Evolutionary conservation across 2,797 vertebrate genomes (phyloP).

Genomic region (Platalea minor): DNA sequence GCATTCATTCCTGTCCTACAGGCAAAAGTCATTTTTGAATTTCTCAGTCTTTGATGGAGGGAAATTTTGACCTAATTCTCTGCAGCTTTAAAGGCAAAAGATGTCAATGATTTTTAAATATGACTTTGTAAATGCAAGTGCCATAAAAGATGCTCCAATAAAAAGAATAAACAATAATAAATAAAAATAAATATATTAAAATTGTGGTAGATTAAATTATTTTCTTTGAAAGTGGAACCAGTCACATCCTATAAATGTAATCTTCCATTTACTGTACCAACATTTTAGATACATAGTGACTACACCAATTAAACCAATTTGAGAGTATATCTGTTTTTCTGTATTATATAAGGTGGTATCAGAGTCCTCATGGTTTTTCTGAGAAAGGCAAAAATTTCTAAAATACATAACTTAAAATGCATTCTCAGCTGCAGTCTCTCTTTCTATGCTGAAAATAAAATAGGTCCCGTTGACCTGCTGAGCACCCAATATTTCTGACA

Average conservation of each 20-base stretch:
- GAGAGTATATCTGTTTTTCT: background rate
- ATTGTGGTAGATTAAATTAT: background rate
- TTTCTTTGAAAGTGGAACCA: background rate
- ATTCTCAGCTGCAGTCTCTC: background rate
- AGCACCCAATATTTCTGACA: background rate
- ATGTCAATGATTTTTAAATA: background rate
- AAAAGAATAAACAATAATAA: background rate
- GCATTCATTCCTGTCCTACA: conserved; percentile 18
- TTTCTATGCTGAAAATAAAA: background rate
- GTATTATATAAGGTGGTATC: background rate
- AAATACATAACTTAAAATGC: background rate
- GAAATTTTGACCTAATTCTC: conserved; percentile 54
- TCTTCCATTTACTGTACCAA: background rate
- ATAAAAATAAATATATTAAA: background rate
- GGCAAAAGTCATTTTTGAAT: conserved; percentile 38
- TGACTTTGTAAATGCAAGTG: background rate
- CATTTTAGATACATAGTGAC: background rate
- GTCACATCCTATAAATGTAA: background rate
- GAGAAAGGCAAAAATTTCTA: background rate
- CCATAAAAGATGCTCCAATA: background rate
- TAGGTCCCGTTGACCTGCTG: background rate
- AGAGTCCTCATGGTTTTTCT: background rate
- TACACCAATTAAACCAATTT: background rate
- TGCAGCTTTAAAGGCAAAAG: conserved; percentile 21
- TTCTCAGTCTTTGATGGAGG: conserved; percentile 22